Evolutionary conservation across 1,140 invertebrate species (phyloP).

Genomic region (Heliconius hewitsoni): DNA sequence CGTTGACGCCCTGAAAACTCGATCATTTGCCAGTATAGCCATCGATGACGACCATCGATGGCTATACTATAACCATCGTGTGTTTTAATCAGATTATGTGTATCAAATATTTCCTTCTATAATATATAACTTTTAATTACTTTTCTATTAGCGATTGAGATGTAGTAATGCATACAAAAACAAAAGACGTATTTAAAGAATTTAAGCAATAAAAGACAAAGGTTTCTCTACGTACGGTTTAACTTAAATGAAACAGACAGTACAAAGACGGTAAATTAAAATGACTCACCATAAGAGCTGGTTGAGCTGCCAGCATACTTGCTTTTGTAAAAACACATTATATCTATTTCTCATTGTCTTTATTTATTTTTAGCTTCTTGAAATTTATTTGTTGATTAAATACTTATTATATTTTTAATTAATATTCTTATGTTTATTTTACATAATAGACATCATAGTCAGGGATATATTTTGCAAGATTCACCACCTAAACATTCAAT

Average conservation of each 20-base stretch:
- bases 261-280: constrained; percentile 6
- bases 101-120: too few species aligned
- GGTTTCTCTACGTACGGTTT: background rate
- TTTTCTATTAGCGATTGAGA: background rate
- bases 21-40: too few species aligned
- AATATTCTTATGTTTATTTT: background rate
- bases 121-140: background rate
- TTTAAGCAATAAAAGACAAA: constrained; percentile 9
- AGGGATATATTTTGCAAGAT: too few species aligned
- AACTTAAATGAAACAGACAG: background rate
- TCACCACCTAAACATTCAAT: too few species aligned
- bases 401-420: background rate
- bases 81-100: too few species aligned
- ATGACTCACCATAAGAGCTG: constrained; percentile 2
- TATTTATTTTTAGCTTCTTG: background rate
- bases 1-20: too few species aligned
- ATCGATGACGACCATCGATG: too few species aligned
- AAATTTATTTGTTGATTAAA: background rate
- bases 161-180: background rate
- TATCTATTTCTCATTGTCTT: background rate
- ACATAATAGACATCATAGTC: too few species aligned
- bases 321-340: background rate
- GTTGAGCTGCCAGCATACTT: background rate
- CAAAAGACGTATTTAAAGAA: background rate
- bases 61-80: too few species aligned